phyloP scores from a whole-genome alignment of 1,140 invertebrate species.

The Bombus turneri region DNA sequence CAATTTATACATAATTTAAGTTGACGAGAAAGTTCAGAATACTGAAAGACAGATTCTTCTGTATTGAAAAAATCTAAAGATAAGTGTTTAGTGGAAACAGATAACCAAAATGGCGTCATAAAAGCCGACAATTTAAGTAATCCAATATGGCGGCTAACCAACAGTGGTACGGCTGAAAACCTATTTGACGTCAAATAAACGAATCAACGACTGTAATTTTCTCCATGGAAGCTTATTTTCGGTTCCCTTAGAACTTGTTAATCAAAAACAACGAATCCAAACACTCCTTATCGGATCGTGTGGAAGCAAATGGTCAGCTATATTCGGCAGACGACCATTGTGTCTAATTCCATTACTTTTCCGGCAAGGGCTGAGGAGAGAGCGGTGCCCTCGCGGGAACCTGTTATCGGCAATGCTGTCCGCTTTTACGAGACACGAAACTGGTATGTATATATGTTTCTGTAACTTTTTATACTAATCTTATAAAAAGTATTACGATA shows the following conservation, averaged over 20 bases:
- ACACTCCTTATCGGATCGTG: slow-evolving; percentile 16
- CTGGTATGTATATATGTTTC: slow-evolving; percentile 42
- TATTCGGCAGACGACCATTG: slow-evolving; percentile 12
- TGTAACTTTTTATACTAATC: slow-evolving; percentile 49
- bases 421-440: slow-evolving; percentile 64
- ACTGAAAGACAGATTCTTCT: background rate
- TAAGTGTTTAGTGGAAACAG: too few relatives aligned
- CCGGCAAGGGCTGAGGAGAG: slow-evolving; percentile 47
- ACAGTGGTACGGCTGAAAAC: background rate
- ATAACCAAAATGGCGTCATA: too few relatives aligned
- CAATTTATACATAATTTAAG: background rate
- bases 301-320: background rate
- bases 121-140: too few relatives aligned
- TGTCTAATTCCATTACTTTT: slow-evolving; percentile 23
- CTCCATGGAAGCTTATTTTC: background rate
- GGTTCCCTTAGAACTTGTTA: background rate
- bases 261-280: background rate
- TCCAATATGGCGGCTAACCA: too few relatives aligned
- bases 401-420: slow-evolving; percentile 55
- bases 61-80: too few relatives aligned
- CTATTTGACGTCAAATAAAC: background rate
- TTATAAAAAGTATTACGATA: slow-evolving; percentile 50
- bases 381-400: slow-evolving; percentile 46
- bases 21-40: background rate
- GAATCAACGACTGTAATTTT: background rate